Evolutionary conservation across 1,140 invertebrate species (phyloP), one percentile per base, ranked within the genome.

Genomic region (Hylaeus volcanicus): DNA sequence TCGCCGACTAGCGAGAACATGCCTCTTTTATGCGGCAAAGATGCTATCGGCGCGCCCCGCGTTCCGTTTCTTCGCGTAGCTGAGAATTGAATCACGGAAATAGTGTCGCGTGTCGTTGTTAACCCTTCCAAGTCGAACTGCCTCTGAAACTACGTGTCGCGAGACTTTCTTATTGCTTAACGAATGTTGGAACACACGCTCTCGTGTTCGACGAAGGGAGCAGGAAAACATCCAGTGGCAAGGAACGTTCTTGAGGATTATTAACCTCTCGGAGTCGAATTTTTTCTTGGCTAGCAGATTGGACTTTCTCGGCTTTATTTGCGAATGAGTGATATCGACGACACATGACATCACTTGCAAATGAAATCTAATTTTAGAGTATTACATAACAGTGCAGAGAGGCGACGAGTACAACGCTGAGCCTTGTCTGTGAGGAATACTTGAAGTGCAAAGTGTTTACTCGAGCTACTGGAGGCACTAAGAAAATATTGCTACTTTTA

Each of bases 21-120:
- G 37, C 48, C 37, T 48, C n/a, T 53, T 45, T 73, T 69, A 77
- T 60, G 74, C 45, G 37, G 9, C 74, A 26, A 64, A 79, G 77
- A 79, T 65, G 8, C 26, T 48, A 79, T 79, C 70, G 9, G 6
- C 5, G 9, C 26, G 11, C 26, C 41, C n/a, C 45, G 41, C 11
- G 45, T 43, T 53, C 26, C 39, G 45, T 61, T 61, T 53, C 56
- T 63, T 48, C 64, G 64, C 64, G 9, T 26, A 76, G 26, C 26
- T 39, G 8, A 1, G n/a, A n/a, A 75, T 66, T 37, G 63, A 66
- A 75, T 66, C 73, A 75, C 61, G 73, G 73, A 74, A 66, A 66
- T 26, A n/a, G 26, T 43, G 61, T 65, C 61, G 37, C 45, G 6
- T 9, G 5, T 77, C 41, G 45, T 48, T 56, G 48, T 70, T 77